phyloP scores from a whole-genome alignment of 64 coral and sea anemone genomes.

The Stylophora pistillata region DNA sequence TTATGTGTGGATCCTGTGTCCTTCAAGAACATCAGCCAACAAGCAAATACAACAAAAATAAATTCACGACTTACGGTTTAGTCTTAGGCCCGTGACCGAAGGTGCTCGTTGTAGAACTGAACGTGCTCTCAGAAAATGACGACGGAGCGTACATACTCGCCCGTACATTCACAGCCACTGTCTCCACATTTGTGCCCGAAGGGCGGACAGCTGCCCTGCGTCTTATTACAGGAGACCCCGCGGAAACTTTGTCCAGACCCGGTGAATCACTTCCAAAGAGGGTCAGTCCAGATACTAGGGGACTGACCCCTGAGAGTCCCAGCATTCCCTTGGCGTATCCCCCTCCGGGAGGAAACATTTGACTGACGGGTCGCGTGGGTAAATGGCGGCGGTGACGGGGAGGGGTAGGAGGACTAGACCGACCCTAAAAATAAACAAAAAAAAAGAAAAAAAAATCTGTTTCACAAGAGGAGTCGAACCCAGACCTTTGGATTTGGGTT shows the following conservation, averaged over 20 bases:
- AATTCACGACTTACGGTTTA: slow-evolving; percentile 25
- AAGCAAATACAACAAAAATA: background rate
- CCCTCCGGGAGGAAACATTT: slow-evolving; percentile 64
- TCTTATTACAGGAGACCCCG: slow-evolving; percentile 58
- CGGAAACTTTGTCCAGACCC: slow-evolving; percentile 18
- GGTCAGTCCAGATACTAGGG: slow-evolving; percentile 72
- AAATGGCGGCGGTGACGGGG: slow-evolving; percentile 80
- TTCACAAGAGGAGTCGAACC: too few species aligned
- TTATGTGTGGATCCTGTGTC: too few species aligned
- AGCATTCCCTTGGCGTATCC: slow-evolving; percentile 40
- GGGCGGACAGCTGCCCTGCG: slow-evolving; percentile 66
- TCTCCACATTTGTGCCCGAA: slow-evolving; percentile 51
- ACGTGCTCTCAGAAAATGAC: slow-evolving; percentile 29
- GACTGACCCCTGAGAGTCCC: slow-evolving; percentile 56
- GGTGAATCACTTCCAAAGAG: slow-evolving; percentile 55
- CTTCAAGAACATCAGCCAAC: too few species aligned
- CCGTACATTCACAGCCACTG: slow-evolving; percentile 72
- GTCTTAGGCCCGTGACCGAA: slow-evolving; percentile 71
- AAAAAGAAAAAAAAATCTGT: background rate
- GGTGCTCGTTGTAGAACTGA: slow-evolving; percentile 61
- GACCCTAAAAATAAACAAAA: slow-evolving; percentile 19
- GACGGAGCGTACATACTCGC: slow-evolving; percentile 60
- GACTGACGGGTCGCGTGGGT: slow-evolving; percentile 79
- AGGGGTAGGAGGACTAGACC: slow-evolving; percentile 73
- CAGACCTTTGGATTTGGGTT: background rate